Percentiles rank a stretch among this genome's conserved stretches.
phyloP scores from a whole-genome alignment of 2,797 vertebrate genomes.

The Geotrypetes seraphini region DNA sequence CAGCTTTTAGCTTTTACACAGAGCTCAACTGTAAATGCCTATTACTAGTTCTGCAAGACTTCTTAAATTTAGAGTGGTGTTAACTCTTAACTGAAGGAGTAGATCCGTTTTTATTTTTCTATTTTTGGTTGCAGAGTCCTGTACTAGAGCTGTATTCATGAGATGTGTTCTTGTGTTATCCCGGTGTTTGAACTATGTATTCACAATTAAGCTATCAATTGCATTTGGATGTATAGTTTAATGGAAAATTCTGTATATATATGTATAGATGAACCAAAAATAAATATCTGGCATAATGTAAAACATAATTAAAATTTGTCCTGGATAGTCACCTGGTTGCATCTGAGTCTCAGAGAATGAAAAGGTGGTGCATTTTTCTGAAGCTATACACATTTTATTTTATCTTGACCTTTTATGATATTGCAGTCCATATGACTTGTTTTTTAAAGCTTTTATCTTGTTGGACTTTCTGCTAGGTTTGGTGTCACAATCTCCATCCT shows the following conservation, averaged over 20 bases:
- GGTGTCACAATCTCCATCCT: too few relatives aligned
- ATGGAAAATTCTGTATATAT: conserved; percentile 42
- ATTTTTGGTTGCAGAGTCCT: too few relatives aligned
- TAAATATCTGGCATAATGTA: too few relatives aligned
- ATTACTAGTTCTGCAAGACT: too few relatives aligned
- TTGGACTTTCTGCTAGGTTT: too few relatives aligned
- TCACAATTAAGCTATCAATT: conserved; percentile 38
- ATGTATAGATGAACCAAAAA: conserved; percentile 41
- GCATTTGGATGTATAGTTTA: conserved; percentile 42
- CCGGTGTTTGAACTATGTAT: conserved; percentile 43
- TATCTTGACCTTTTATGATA: conserved; percentile 41
- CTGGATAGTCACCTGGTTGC: conserved; percentile 24
- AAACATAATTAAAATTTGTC: conserved; percentile 36
- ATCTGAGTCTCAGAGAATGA: conserved; percentile 24
- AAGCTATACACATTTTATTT: conserved; percentile 36
- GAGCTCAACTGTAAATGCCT: too few relatives aligned
- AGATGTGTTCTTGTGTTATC: conserved; percentile 42
- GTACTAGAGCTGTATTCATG: conserved; percentile 27
- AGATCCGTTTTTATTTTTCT: too few relatives aligned
- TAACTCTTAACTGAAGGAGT: too few relatives aligned
- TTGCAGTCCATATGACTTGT: conserved; percentile 30
- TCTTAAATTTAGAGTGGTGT: conserved; percentile 43
- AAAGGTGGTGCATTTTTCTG: conserved; percentile 35
- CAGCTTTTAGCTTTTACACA: too few relatives aligned
- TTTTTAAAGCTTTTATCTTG: conserved; percentile 32